Evolutionary conservation across 2,113 vertebrate genomes (phyloP).

Genomic region (Sebastes schlegelii): DNA sequence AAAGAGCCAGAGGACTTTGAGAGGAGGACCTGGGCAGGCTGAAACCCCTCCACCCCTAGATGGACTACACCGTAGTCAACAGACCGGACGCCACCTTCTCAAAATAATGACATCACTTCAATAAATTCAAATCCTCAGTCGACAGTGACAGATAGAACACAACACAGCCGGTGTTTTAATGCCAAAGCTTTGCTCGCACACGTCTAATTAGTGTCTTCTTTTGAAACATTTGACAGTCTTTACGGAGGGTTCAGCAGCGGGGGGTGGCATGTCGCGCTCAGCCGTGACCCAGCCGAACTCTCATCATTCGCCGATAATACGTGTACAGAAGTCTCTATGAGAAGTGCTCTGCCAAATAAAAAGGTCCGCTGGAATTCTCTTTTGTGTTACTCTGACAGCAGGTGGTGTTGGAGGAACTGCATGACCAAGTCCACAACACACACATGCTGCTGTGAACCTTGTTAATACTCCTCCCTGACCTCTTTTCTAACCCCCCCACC

Average conservation of each 20-base stretch:
- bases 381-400: constrained; percentile 41
- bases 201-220: constrained; percentile 36
- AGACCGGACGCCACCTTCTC: background rate
- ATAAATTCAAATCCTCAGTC: background rate
- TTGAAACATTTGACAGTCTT: background rate
- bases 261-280: background rate
- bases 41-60: background rate
- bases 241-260: constrained; percentile 14
- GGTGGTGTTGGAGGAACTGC: constrained; percentile 47
- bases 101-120: background rate
- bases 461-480: constrained; percentile 28
- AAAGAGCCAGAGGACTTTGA: constrained; percentile 28
- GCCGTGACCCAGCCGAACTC: background rate
- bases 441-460: constrained; percentile 45
- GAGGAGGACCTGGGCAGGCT: background rate
- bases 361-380: constrained; percentile 28
- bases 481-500: constrained; percentile 20
- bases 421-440: constrained; percentile 40
- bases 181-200: constrained; percentile 59
- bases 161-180: constrained; percentile 33
- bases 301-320: background rate
- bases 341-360: constrained; percentile 58
- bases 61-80: background rate
- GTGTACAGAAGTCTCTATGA: constrained; percentile 43
- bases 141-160: background rate